Evolutionary conservation across 2,797 vertebrate species (phyloP).

Genomic region (Sebastes taczanowskii): DNA sequence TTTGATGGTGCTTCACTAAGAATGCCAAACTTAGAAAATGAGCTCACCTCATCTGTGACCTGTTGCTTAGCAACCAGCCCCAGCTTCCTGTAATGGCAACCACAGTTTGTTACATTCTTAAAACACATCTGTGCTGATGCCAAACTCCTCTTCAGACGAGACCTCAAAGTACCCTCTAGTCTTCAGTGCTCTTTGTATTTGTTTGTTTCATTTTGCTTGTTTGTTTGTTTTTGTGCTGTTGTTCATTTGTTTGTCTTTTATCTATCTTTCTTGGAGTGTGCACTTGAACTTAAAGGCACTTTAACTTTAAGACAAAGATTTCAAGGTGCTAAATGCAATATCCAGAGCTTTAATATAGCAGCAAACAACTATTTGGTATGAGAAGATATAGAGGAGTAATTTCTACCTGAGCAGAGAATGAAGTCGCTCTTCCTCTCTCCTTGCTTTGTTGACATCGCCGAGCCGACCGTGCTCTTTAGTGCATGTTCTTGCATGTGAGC

Average conservation of each 20-base stretch:
- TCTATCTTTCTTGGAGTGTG: neutral
- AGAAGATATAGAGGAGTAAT: too few species aligned
- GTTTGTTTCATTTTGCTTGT: neutral
- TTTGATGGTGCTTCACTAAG: neutral
- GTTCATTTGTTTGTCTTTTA: neutral
- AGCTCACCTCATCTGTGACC: slow-evolving; percentile 28
- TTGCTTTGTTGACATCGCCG: too few species aligned
- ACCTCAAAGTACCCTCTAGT: rapidly evolving
- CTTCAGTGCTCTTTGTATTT: neutral
- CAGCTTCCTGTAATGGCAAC: slow-evolving; percentile 66
- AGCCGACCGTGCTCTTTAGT: too few species aligned
- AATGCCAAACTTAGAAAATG: slow-evolving; percentile 27
- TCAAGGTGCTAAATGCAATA: neutral
- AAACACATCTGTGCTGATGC: neutral
- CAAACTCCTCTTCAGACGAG: neutral
- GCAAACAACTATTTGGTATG: too few species aligned
- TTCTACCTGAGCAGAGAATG: too few species aligned
- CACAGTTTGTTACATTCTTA: slow-evolving; percentile 16
- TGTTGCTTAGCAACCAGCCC: slow-evolving; percentile 53
- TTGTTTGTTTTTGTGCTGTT: neutral
- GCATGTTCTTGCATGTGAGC: too few species aligned
- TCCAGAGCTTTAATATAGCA: too few species aligned
- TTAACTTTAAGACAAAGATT: neutral
- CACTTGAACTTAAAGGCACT: neutral
- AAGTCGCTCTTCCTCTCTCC: rapidly evolving